Percentiles rank a stretch among this genome's conserved stretches.
Evolutionary conservation across 2,888 invertebrate species (phyloP).

Genomic region (Pandemis cinnamomeana): DNA sequence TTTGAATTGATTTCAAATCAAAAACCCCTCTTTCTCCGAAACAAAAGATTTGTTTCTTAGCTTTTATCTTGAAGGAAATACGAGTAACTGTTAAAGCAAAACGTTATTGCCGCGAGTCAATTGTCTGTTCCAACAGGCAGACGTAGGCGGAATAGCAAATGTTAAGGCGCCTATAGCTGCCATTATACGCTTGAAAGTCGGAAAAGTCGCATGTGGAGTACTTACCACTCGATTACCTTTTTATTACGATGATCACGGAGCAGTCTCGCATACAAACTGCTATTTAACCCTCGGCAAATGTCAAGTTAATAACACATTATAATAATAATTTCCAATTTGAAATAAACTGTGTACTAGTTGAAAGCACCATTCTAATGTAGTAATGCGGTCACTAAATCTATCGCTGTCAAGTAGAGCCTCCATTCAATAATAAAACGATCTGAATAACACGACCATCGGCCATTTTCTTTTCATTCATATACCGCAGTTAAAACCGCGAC

Average conservation of each 20-base stretch:
- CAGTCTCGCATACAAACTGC: constrained; percentile 15
- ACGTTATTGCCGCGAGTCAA: constrained; percentile 65
- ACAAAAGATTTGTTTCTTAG: constrained; percentile 17
- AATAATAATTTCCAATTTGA: neutral
- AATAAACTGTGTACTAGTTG: neutral
- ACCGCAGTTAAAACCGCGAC: constrained; percentile 4
- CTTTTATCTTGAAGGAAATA: constrained; percentile 34
- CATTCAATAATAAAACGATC: neutral
- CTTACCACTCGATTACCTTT: constrained; percentile 43
- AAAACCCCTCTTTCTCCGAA: constrained; percentile 10
- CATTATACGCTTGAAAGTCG: constrained; percentile 49
- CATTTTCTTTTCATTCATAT: constrained; percentile 13
- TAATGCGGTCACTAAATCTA: neutral
- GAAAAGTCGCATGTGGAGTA: constrained; percentile 49
- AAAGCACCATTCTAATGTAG: neutral
- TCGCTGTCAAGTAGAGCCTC: neutral
- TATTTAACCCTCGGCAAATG: constrained; percentile 11
- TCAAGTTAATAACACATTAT: neutral
- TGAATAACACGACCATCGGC: neutral
- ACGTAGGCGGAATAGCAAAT: constrained; percentile 67
- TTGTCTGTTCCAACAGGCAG: constrained; percentile 63
- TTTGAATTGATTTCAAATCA: constrained; percentile 1
- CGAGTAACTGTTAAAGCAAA: constrained; percentile 56
- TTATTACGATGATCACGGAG: constrained; percentile 23
- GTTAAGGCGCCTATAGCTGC: constrained; percentile 54